Conservation (phyloP, 2,113 vertebrate species). For the Hemibagrus wyckioides region DNA sequence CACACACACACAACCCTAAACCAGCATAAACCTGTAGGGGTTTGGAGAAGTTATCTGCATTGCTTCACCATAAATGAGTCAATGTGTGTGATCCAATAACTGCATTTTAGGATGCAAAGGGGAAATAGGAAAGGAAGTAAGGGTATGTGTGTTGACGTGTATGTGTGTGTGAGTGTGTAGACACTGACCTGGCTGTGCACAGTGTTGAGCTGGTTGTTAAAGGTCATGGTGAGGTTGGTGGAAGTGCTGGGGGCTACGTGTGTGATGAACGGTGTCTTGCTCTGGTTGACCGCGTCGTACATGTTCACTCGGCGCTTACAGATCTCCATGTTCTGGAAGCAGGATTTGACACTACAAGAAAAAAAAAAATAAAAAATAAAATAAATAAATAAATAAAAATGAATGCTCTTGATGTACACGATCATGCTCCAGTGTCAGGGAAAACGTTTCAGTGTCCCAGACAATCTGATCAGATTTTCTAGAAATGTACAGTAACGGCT, state of each 20-base stretch:
- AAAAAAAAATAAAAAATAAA: slow-evolving; percentile 9
- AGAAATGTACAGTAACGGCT: no score
- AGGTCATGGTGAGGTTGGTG: slow-evolving; percentile 99
- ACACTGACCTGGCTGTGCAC: slow-evolving; percentile 87
- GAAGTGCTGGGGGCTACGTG: slow-evolving; percentile 98
- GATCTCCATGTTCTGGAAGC: slow-evolving; percentile 99
- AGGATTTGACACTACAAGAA: slow-evolving; percentile 90
- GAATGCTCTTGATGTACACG: background rate
- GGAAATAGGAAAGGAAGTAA: background rate
- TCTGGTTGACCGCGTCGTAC: slow-evolving; percentile 98
- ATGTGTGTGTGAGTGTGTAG: slow-evolving; percentile 1
- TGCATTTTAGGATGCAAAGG: background rate
- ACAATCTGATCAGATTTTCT: background rate
- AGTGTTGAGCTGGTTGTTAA: slow-evolving; percentile 99
- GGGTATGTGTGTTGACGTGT: background rate
- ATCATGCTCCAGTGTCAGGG: background rate
- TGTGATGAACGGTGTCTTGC: slow-evolving; percentile 98
- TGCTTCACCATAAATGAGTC: slow-evolving; percentile 23
- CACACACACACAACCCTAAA: slow-evolving; percentile 53
- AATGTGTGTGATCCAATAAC: slow-evolving; percentile 37
- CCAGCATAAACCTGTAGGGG: slow-evolving; percentile 37
- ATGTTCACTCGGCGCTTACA: slow-evolving; percentile 95
- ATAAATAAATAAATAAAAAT: background rate
- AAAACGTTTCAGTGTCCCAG: background rate
- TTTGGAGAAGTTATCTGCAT: slow-evolving; percentile 18